phyloP scores from a whole-genome alignment of 2,888 invertebrate genomes.

The Peribatodes rhomboidaria region DNA sequence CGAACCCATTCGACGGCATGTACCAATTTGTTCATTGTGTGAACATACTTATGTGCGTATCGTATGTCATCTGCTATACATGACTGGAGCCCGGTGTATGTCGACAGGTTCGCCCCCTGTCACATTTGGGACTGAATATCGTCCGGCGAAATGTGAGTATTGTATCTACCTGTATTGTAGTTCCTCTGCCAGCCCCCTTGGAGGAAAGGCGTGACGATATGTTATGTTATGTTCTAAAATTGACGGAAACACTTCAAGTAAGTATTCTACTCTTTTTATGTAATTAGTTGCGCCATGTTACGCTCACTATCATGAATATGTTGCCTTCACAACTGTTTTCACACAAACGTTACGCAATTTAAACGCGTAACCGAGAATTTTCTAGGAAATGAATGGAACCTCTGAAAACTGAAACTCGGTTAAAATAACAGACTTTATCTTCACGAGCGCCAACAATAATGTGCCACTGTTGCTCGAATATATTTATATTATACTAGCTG shows the following conservation, averaged over 20 bases:
- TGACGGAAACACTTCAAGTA: conserved; percentile 1
- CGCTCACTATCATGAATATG: background rate
- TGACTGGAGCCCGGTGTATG: too few relatives aligned
- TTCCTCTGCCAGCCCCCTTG: too few relatives aligned
- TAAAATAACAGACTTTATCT: conserved; percentile 41
- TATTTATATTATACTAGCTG: conserved; percentile 51
- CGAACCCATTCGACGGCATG: too few relatives aligned
- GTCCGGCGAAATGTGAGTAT: too few relatives aligned
- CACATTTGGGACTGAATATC: too few relatives aligned
- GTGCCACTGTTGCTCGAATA: conserved; percentile 44
- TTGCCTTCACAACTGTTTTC: conserved; percentile 19
- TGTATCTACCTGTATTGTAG: too few relatives aligned
- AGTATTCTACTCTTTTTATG: background rate
- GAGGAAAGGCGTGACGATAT: too few relatives aligned
- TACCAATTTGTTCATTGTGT: too few relatives aligned
- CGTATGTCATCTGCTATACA: too few relatives aligned
- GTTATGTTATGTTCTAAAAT: too few relatives aligned
- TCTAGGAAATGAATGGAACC: conserved; percentile 34
- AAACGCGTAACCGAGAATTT: conserved; percentile 19
- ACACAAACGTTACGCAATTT: conserved; percentile 28
- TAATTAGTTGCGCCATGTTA: background rate
- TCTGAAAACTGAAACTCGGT: conserved; percentile 41
- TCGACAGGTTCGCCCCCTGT: too few relatives aligned
- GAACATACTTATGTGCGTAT: too few relatives aligned
- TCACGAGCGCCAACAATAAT: conserved; percentile 41